These are phyloP conservation scores for Eristalis arbustorum DNA, from an alignment of 2,888 invertebrate genomes.

Conservation along the genomic window DNA sequence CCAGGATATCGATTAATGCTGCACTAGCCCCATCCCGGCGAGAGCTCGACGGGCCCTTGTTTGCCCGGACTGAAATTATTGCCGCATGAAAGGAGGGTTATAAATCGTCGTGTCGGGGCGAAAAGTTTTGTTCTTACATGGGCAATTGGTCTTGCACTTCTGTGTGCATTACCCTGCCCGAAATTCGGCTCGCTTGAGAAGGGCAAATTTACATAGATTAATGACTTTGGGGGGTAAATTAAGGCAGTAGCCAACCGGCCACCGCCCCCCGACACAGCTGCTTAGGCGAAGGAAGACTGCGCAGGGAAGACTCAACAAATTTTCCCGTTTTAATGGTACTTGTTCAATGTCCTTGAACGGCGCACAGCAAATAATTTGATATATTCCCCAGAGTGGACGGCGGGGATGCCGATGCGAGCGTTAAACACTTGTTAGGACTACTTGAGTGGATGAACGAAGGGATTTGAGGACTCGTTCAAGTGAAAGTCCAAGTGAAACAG, in stretches of 20 bases:
- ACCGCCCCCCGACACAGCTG: not conserved
- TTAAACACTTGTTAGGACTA: not conserved
- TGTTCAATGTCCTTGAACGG: constrained; percentile 59
- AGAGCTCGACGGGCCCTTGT: constrained; percentile 37
- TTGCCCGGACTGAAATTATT: constrained; percentile 64
- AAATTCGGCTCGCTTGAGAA: constrained; percentile 44
- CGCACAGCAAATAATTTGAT: constrained; percentile 56
- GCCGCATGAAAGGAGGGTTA: constrained; percentile 67
- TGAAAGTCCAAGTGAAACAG: not conserved
- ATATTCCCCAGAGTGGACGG: not conserved
- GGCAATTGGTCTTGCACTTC: constrained; percentile 69
- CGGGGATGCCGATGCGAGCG: not conserved
- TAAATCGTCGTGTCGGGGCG: constrained; percentile 63
- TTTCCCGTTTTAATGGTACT: constrained; percentile 54
- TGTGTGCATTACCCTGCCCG: constrained; percentile 62
- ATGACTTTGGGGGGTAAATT: constrained; percentile 68
- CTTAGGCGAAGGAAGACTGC: constrained; percentile 11
- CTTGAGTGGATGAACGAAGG: not conserved
- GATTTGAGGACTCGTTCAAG: not conserved
- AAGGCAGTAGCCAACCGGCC: constrained; percentile 14
- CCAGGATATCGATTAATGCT: constrained; percentile 67
- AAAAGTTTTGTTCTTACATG: constrained; percentile 71
- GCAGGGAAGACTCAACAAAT: constrained; percentile 56
- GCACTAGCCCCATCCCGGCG: constrained; percentile 28
- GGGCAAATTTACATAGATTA: constrained; percentile 70